Evolutionary conservation across 2,113 vertebrate genomes (phyloP).

Genomic region (Leptosomus discolor): DNA sequence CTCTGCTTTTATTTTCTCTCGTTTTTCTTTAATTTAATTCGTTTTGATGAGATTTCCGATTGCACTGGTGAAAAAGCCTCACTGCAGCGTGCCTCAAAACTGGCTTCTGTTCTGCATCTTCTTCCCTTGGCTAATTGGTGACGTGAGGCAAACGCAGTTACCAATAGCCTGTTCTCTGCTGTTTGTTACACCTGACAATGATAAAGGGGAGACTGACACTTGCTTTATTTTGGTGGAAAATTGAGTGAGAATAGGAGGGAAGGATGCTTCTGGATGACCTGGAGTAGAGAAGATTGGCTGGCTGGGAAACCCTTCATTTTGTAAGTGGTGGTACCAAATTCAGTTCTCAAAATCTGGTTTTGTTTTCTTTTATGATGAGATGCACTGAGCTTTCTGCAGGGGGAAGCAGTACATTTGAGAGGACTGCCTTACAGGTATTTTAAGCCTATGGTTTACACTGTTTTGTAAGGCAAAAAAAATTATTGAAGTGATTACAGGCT

Average conservation of each 20-base stretch:
- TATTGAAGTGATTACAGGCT: not conserved
- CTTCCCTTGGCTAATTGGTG: slow-evolving; percentile 54
- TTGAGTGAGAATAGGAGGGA: not conserved
- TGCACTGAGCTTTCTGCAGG: not conserved
- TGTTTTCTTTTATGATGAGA: not conserved
- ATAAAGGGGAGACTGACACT: slow-evolving; percentile 49
- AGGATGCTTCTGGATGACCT: not conserved
- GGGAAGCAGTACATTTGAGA: not conserved
- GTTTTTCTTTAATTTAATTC: slow-evolving; percentile 33
- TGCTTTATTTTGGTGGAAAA: slow-evolving; percentile 7
- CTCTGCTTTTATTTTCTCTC: slow-evolving; percentile 38
- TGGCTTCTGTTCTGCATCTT: not conserved
- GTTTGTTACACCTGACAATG: not conserved
- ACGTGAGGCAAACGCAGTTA: not conserved
- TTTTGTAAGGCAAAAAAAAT: not conserved
- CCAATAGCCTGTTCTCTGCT: slow-evolving; percentile 26
- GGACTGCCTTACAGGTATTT: not conserved
- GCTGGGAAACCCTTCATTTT: not conserved
- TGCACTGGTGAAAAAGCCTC: slow-evolving; percentile 58
- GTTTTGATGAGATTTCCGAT: slow-evolving; percentile 31
- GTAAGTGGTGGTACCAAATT: not conserved
- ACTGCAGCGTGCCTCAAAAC: not conserved
- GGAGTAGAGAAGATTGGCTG: not conserved
- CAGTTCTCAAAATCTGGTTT: not conserved
- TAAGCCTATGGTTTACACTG: not conserved